Evolutionary conservation across 2,888 invertebrate genomes (phyloP), one percentile per base, ranked within the genome.

Genomic region (Boloria euphrosyne): DNA sequence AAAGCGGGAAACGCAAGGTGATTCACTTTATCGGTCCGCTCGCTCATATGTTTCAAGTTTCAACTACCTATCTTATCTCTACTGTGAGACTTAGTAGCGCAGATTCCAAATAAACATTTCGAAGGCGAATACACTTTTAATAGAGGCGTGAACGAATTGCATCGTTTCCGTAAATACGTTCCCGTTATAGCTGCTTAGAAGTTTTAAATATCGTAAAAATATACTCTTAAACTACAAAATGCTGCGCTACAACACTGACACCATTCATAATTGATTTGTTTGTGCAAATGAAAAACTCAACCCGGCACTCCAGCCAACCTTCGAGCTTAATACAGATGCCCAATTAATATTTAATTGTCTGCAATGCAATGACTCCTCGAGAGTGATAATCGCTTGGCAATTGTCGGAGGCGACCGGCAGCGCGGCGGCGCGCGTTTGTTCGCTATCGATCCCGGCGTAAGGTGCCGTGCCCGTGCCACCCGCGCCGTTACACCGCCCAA

Each of bases 381-480:
- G 49, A 51, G 63, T 67, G 67, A 64, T 67, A 54, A 67, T 67
- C 67, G 63, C 63, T 14, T 54, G 58, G 62, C 66, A 53, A 53
- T 63, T 50, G 62, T 54, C 54, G 59, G 63, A 46, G 62, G 62
- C 62, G 61, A 27, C 47, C 52, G 66, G 67, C 79, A 83, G 80
- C 75, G 77, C 76, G 78, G 80, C 80, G 83, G 81, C 84, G 86
- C 88, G 88, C 88, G 86, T 82, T 87, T 81, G 82, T 81, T 80
- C 82, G 84, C 84, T 89, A 91, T 89, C 83, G 90, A 91, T 89
- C 87, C 83, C 80, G 79, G 77, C 82, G 83, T 83, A 44, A 51
- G 83, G 85, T 82, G 84, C 84, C 84, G 79, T 79, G 78, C 78
- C 80, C 80, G 78, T 79, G 78, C 82, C 82, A 81, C 84, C 67